Evolutionary conservation across 2,113 vertebrate genomes (phyloP), one percentile per base, ranked within the genome.

Genomic region (Nansenia antarctica): DNA sequence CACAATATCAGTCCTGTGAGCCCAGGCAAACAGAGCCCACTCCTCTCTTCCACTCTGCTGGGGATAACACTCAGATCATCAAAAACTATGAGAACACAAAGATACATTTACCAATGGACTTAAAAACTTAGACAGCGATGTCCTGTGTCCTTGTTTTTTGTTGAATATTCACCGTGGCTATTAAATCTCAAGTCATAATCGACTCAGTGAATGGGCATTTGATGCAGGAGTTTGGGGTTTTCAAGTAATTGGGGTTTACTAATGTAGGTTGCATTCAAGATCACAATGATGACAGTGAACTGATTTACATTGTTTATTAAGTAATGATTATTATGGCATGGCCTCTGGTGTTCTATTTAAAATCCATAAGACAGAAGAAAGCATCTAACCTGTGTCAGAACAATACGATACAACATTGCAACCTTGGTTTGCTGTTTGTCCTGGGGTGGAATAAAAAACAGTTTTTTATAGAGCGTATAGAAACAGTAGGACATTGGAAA

Each of bases 91-190:
- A 5, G 11, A 47, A n/a, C 45, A 47, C 18, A 45, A 9, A 45
- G 1, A 47, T 2, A 47, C 18, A 47, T 18, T 18, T 5, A 49
- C n/a, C n/a, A 20, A 49, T 22, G n/a, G n/a, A 22, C 45, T 20
- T 15, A 49, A n/a, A 22, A 22, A 49, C 2, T 22, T 1, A 37
- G 11, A 5, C 35, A 5, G 35, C 35, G 5, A 37, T n/a, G 35
- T 62, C 57, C 72, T 68, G 22, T 37, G 55, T 47, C 47, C 67
- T 71, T 37, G 45, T 52, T 18, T 69, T 80, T 64, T 27, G 18
- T 30, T 73, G 59, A 70, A 83, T 37, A 37, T 37, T 37, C 5
- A 37, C 11, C 35, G 5, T 37, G 11, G 35, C 35, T 37, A 11
- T 11, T 37, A 37, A 37, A 37, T 4, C 35, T 37, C 35, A 37